Conservation (phyloP, 2,797 vertebrate genomes). For the Lithobates sylvaticus region DNA sequence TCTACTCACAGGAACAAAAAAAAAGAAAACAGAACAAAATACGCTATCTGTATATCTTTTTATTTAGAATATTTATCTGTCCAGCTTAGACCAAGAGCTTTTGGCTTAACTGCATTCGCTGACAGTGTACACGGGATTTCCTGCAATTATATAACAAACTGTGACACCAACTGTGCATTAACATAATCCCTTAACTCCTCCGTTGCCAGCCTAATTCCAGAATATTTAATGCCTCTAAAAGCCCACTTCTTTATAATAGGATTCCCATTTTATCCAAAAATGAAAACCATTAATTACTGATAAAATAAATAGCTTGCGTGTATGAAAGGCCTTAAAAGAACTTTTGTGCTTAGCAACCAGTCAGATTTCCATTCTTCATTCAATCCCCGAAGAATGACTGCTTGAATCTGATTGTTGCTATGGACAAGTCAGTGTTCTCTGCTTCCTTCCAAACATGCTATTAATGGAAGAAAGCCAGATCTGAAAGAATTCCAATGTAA, state of each 20-base stretch:
- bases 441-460: not conserved
- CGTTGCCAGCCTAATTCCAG: not conserved
- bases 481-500: too few relatives aligned
- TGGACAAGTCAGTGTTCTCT: not conserved
- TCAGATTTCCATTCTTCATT: not conserved
- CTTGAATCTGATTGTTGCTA: not conserved
- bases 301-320: not conserved
- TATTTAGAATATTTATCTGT: slow-evolving; percentile 24
- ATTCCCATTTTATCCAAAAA: not conserved
- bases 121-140: slow-evolving; percentile 49
- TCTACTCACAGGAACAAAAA: slow-evolving; percentile 7
- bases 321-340: not conserved
- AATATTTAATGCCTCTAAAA: not conserved
- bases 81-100: slow-evolving; percentile 44
- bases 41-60: too few relatives aligned
- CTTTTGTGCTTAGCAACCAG: too few relatives aligned
- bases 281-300: not conserved
- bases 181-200: slow-evolving; percentile 55
- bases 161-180: slow-evolving; percentile 45
- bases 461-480: too few relatives aligned
- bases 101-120: slow-evolving; percentile 47
- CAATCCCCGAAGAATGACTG: not conserved
- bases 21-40: not conserved
- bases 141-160: slow-evolving; percentile 61
- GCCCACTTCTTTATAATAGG: not conserved